Evolutionary conservation across 2,888 invertebrate genomes (phyloP), one percentile per base, ranked within the genome.

Genomic region (Sinhomidia bicolor): DNA sequence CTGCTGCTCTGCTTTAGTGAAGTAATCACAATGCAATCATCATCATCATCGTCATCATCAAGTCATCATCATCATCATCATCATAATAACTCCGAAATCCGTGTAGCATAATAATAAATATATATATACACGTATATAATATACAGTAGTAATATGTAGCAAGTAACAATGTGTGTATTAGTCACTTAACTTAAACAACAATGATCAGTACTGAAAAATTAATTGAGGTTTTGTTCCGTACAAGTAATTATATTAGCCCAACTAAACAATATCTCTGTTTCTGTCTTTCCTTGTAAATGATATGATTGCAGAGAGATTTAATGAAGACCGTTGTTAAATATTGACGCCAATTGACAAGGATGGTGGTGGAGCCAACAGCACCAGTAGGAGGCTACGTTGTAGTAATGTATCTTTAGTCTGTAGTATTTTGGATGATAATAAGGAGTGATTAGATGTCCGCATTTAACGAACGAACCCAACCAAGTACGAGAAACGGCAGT

Each of bases 361-460:
- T 54, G 47, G 12, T 44, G 74, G 23, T 17, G 60, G 81, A 20
- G 4, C 3, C 23, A 23, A 60, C 54, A 54, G 6, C 54, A 36
- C 4, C 36, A n/a, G 2, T 7, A 7, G n/a, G 17, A 57, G 57
- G 17, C 47, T 10, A 47, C 10, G 20, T 57, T 54, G 54, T 54
- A 17, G 54, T 6, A 17, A 29, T 29, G 4, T 51, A 14, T 54
- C 54, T 12, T 47, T 47, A 12, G 2, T 47, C 47, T 36, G 36
- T 6, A 36, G 12, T 12, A 26, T 60, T 36, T 5, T 36, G n/a
- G 1, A 7, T 44, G 65, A 20, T 29, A 14, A 62, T 23, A 29
- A 44, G 23, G 12, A 65, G 44, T 74, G 2, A 14, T 23, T 74
- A 74, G 47, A 74, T 74, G 74, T 74, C 74, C 74, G n/a, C 47